These are phyloP conservation scores for Megalops cyprinoides DNA, from an alignment of 2,797 vertebrate species.

Conservation along the genomic window DNA sequence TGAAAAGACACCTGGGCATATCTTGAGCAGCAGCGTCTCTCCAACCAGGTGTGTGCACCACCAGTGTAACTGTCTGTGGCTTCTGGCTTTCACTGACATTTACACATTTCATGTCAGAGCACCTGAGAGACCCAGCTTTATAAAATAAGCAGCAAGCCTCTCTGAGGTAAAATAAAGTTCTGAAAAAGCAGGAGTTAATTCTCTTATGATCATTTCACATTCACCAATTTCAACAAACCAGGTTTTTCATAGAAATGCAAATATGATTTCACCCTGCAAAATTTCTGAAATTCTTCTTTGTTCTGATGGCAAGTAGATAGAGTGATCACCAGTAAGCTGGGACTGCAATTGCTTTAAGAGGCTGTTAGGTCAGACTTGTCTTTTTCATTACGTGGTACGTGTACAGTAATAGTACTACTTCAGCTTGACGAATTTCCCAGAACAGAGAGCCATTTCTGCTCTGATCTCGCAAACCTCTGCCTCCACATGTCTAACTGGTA, in stretches of 20 bases:
- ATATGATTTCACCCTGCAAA: no score
- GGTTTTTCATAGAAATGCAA: no score
- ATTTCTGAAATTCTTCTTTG: not conserved
- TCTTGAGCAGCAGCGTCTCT: not conserved
- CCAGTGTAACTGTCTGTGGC: slow-evolving; percentile 29
- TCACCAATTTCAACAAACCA: no score
- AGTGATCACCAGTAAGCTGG: not conserved
- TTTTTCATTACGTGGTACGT: slow-evolving; percentile 36
- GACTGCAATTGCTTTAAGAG: not conserved
- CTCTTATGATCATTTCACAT: not conserved
- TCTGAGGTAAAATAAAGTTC: not conserved
- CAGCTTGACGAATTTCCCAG: slow-evolving; percentile 54
- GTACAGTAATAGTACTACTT: slow-evolving; percentile 61
- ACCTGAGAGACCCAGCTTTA: not conserved
- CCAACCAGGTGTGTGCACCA: slow-evolving; percentile 33
- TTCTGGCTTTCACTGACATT: slow-evolving; percentile 34
- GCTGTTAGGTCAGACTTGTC: slow-evolving; percentile 29
- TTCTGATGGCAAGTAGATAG: not conserved
- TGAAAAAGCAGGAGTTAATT: not conserved
- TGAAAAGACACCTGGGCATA: not conserved
- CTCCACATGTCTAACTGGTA: slow-evolving; percentile 54
- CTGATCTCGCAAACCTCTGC: slow-evolving; percentile 44
- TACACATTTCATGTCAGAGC: slow-evolving; percentile 5
- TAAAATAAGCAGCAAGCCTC: slow-evolving; percentile 53
- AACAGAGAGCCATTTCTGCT: slow-evolving; percentile 47